These are phyloP conservation scores for Nyctereutes procyonoides DNA, from an alignment of 2,113 vertebrate genomes.

Conservation along the genomic window DNA sequence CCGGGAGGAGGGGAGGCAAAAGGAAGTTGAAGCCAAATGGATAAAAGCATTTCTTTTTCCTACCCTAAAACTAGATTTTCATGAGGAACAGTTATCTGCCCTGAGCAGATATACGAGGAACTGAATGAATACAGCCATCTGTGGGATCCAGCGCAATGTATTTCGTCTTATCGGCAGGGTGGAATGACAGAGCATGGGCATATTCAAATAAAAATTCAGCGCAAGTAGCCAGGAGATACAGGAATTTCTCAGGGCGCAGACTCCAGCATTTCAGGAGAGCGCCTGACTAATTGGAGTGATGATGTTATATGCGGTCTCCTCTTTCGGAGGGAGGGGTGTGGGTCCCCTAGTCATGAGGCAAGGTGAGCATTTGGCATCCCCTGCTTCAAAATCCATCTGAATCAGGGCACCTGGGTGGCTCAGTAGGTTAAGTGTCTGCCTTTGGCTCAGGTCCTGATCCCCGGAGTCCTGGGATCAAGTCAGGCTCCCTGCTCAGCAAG, in stretches of 20 bases:
- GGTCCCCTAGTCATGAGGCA: accelerated
- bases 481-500: too few species aligned
- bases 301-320: neutral
- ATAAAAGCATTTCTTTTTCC: neutral
- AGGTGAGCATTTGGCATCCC: neutral
- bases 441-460: too few species aligned
- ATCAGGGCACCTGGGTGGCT: too few species aligned
- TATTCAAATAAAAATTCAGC: neutral
- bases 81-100: slow-evolving; percentile 20
- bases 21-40: slow-evolving; percentile 45
- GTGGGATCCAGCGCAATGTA: neutral
- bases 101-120: neutral
- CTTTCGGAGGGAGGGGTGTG: accelerated
- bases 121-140: neutral
- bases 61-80: slow-evolving; percentile 28
- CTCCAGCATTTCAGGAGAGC: neutral
- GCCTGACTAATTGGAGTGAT: neutral
- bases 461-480: too few species aligned
- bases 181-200: neutral
- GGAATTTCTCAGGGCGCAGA: neutral
- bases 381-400: neutral
- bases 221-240: neutral
- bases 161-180: neutral
- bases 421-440: too few species aligned
- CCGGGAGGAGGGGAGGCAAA: slow-evolving; percentile 15